Conservation (phyloP, 2,888 invertebrate genomes). For the Patella caerulea region DNA sequence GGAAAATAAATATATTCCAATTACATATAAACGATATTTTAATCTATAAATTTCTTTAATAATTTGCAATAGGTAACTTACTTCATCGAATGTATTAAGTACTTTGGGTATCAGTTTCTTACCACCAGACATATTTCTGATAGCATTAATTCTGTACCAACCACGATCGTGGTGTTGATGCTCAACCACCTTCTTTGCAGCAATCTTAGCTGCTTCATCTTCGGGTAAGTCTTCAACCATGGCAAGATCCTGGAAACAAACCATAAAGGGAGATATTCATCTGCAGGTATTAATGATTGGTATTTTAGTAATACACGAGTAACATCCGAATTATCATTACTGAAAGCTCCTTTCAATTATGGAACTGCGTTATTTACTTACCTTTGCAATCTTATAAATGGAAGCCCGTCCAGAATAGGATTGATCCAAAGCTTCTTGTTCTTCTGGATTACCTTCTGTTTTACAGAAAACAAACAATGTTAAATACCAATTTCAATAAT, state of each 20-base stretch:
- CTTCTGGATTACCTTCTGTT: background rate
- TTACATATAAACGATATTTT: too few relatives aligned
- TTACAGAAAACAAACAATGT: too few relatives aligned
- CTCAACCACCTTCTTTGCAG: conserved; percentile 74
- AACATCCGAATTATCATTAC: too few relatives aligned
- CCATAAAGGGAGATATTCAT: background rate
- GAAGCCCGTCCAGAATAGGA: background rate
- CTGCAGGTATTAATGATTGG: too few relatives aligned
- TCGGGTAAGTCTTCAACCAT: conserved; percentile 74
- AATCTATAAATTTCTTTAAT: too few relatives aligned
- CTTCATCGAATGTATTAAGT: conserved; percentile 73
- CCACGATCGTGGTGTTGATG: conserved; percentile 74
- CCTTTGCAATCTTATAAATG: background rate
- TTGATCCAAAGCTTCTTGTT: background rate
- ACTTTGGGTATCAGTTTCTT: conserved; percentile 72
- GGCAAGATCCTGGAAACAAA: conserved; percentile 71
- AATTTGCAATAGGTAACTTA: conserved; percentile 49
- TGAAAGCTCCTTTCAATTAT: too few relatives aligned
- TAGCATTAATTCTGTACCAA: conserved; percentile 77
- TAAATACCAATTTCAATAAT: too few relatives aligned
- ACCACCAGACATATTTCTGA: conserved; percentile 74
- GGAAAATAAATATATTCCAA: too few relatives aligned
- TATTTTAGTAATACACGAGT: too few relatives aligned
- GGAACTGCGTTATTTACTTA: background rate
- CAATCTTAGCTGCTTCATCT: conserved; percentile 75